phyloP scores from a whole-genome alignment of 2,113 vertebrate genomes.

The Isurus oxyrinchus region DNA sequence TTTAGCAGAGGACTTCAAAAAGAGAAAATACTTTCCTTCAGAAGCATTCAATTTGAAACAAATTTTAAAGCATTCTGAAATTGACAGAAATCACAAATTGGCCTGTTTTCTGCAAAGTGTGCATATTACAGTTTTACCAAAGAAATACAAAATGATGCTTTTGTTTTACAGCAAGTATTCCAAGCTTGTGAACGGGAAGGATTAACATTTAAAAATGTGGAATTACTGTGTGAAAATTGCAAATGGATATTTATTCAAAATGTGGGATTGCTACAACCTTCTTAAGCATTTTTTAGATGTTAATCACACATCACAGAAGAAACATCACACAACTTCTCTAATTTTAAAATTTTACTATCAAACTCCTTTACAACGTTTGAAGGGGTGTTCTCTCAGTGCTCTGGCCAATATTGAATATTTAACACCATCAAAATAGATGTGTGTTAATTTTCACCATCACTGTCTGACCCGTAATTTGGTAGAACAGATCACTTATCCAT shows the following conservation, averaged over 20 bases:
- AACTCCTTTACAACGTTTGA: background rate
- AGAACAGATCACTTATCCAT: background rate
- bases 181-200: background rate
- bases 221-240: background rate
- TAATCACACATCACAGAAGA: background rate
- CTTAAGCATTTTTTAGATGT: background rate
- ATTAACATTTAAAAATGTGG: background rate
- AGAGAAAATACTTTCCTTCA: background rate
- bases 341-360: background rate
- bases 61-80: slow-evolving; percentile 22
- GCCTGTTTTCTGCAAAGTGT: background rate
- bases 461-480: background rate
- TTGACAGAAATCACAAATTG: too few relatives aligned
- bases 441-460: background rate
- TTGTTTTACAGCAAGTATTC: background rate
- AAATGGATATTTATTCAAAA: background rate
- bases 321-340: background rate
- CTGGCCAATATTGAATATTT: background rate
- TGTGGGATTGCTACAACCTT: background rate
- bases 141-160: background rate
- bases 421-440: background rate
- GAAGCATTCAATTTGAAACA: background rate
- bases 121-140: background rate
- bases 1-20: background rate
- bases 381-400: background rate